phyloP scores from a whole-genome alignment of 2,113 vertebrate genomes.

The Machaerirhynchus nigripectus region DNA sequence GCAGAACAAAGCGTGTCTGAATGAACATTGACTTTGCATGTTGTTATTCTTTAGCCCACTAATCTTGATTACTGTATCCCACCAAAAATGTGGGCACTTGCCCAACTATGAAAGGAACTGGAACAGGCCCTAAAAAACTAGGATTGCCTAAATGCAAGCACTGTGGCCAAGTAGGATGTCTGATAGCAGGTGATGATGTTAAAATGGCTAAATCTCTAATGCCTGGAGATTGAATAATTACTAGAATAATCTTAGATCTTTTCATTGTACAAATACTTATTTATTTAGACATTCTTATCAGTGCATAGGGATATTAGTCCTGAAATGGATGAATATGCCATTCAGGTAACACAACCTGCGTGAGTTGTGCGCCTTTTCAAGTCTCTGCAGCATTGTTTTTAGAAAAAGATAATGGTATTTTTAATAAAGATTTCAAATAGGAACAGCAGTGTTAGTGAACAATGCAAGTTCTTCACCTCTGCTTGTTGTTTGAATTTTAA shows the following conservation, averaged over 20 bases:
- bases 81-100: neutral
- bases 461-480: neutral
- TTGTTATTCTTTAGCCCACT: neutral
- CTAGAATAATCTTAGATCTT: neutral
- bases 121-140: neutral
- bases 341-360: neutral
- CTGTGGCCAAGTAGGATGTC: accelerated
- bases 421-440: neutral
- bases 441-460: neutral
- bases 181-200: neutral
- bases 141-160: neutral
- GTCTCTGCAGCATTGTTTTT: neutral
- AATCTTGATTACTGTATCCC: neutral
- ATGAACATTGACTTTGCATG: neutral
- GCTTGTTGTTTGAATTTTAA: neutral
- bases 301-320: neutral
- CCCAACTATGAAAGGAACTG: neutral
- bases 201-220: neutral
- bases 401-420: neutral
- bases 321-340: neutral
- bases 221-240: neutral
- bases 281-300: neutral
- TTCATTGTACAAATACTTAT: neutral
- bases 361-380: neutral
- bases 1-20: neutral